These are phyloP conservation scores for Jacana jacana DNA, from an alignment of 2,113 vertebrate genomes.

Conservation along the genomic window DNA sequence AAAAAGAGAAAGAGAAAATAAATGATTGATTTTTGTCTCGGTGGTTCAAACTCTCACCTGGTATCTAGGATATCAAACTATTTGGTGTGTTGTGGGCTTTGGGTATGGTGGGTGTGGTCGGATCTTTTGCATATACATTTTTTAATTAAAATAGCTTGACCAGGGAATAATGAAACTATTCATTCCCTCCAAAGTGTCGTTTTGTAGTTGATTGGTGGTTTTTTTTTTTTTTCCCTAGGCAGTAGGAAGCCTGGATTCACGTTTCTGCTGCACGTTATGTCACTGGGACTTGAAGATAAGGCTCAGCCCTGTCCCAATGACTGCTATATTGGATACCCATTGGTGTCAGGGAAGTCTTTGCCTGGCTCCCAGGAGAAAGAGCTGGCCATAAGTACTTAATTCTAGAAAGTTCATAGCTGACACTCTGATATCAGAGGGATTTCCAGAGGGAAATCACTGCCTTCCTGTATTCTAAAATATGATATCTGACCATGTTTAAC, in stretches of 20 bases:
- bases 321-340: background rate
- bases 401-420: conserved; percentile 22
- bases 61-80: background rate
- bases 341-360: background rate
- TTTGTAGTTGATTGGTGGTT: background rate
- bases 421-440: background rate
- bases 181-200: background rate
- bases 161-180: background rate
- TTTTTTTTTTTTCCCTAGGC: background rate
- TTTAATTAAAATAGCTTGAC: background rate
- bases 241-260: background rate
- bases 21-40: background rate
- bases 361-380: background rate
- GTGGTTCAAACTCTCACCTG: background rate
- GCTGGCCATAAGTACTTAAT: conserved; percentile 11
- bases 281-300: background rate
- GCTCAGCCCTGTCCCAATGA: background rate
- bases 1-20: background rate
- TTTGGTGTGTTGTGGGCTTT: background rate
- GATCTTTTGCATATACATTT: background rate
- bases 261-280: background rate
- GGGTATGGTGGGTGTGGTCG: background rate
- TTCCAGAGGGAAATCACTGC: conserved; percentile 37
- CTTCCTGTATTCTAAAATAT: background rate
- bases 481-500: background rate